Evolutionary conservation across 2,888 invertebrate genomes (phyloP), one percentile per base, ranked within the genome.

Genomic region (Gandaritis pyraliata): DNA sequence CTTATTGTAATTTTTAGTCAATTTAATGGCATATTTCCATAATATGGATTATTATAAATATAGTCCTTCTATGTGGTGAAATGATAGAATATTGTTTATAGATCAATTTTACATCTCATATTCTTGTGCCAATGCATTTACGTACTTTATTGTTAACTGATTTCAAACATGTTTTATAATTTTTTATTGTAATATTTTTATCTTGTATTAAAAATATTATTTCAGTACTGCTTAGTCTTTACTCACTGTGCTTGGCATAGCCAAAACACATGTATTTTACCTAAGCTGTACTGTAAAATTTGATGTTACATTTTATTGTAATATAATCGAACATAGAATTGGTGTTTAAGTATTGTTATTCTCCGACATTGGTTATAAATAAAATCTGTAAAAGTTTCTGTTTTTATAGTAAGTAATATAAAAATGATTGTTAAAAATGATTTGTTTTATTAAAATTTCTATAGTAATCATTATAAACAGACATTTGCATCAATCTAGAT

Each of bases 351-450:
- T 83, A 85, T 84, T 88, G 87, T 90, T 88, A 85, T 81, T 83
- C 82, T 82, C 76, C 77, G 75, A 81, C 76, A 82, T 81, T 77
- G 76, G 77, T 78, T 80, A 77, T 81, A 83, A 81, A 72, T 75
- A 76, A 79, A 69, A 74, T 80, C 80, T 82, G 76, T 83, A 82
- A 86, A 87, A 78, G 76, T 87, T n/a, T 89, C 76, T 85, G 89
- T 87, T 89, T 90, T 86, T 90, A 88, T 83, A 88, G 80, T 86
- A 33, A 5, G 23, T 23, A 87, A 88, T 90, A 84, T 83, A 80
- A 84, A 79, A 83, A 78, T 86, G 81, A 86, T 82, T 88, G 88
- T 90, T 90, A 66, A 23, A 30, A 69, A 72, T n/a, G n/a, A n/a
- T 69, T 76, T 72, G 70, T 84, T 82, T 80, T 73, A 74, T n/a